phyloP scores from a whole-genome alignment of 64 coral and sea anemone genomes.

The Orbicella faveolata region DNA sequence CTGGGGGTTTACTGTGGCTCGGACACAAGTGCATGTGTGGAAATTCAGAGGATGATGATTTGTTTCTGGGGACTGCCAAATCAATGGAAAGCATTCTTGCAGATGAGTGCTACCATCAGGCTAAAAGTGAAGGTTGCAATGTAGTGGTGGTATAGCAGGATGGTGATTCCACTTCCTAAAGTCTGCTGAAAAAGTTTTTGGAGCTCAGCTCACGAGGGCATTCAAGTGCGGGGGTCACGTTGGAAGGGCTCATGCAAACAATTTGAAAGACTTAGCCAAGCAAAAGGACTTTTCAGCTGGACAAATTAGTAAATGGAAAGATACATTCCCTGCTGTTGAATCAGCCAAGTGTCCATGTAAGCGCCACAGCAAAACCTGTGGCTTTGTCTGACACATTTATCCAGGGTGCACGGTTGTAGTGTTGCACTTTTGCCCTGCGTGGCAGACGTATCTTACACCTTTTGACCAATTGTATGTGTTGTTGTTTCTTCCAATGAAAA shows the following conservation, averaged over 20 bases:
- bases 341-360: slow-evolving; percentile 10
- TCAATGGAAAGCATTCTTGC: not conserved
- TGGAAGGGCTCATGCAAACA: slow-evolving; percentile 31
- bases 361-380: slow-evolving; percentile 11
- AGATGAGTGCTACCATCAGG: not conserved
- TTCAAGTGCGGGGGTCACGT: slow-evolving; percentile 31
- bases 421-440: slow-evolving; percentile 25
- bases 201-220: not conserved
- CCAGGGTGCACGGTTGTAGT: not conserved
- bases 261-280: slow-evolving; percentile 6
- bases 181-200: slow-evolving; percentile 17
- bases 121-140: slow-evolving; percentile 42
- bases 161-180: slow-evolving; percentile 13
- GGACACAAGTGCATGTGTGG: no score
- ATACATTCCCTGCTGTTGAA: slow-evolving; percentile 1
- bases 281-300: not conserved
- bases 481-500: no score
- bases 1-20: no score
- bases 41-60: no score
- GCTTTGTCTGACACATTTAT: not conserved
- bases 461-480: no score
- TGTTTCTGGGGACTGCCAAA: no score
- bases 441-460: not conserved
- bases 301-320: slow-evolving; percentile 7
- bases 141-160: slow-evolving; percentile 50